Percentiles rank a stretch among this genome's conserved stretches.
Evolutionary conservation across 1,140 invertebrate species (phyloP).

Genomic region (Aphelinus certus): DNA sequence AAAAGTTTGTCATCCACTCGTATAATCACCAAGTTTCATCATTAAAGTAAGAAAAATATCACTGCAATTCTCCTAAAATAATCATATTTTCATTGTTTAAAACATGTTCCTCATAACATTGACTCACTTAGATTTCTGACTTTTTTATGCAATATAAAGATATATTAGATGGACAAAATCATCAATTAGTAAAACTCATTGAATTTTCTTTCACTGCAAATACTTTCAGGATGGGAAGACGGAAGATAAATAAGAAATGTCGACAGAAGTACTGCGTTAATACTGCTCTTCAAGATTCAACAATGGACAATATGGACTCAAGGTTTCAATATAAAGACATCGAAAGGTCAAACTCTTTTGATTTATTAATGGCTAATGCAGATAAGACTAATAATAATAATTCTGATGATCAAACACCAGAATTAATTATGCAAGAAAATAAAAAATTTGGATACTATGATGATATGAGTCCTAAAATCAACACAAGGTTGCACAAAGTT

Average conservation of each 20-base stretch:
- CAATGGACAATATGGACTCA: slow-evolving; percentile 20
- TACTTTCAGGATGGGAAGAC: slow-evolving; percentile 10
- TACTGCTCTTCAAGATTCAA: neutral
- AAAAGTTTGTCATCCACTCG: neutral
- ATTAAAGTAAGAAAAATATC: neutral
- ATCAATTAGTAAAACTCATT: neutral
- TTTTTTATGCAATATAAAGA: neutral
- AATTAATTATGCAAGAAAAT: slow-evolving; percentile 39
- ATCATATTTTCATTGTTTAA: too few relatives aligned
- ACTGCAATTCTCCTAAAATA: too few relatives aligned
- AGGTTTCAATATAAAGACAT: neutral
- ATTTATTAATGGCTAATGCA: neutral
- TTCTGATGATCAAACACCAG: slow-evolving; percentile 41
- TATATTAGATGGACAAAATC: neutral
- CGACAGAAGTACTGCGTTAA: slow-evolving; percentile 14
- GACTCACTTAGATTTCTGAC: too few relatives aligned
- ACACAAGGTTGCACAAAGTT: slow-evolving; percentile 14
- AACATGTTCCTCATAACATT: too few relatives aligned
- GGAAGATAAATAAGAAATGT: slow-evolving; percentile 21
- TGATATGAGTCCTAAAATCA: slow-evolving; percentile 46
- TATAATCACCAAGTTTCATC: neutral
- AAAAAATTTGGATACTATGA: slow-evolving; percentile 34
- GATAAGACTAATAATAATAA: neutral
- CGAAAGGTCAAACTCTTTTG: neutral
- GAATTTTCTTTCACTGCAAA: too few relatives aligned